Percentiles rank a stretch among this genome's conserved stretches.
These are phyloP conservation scores for Plutomurus gul DNA, from an alignment of 1,140 invertebrate species.

Conservation along the genomic window DNA sequence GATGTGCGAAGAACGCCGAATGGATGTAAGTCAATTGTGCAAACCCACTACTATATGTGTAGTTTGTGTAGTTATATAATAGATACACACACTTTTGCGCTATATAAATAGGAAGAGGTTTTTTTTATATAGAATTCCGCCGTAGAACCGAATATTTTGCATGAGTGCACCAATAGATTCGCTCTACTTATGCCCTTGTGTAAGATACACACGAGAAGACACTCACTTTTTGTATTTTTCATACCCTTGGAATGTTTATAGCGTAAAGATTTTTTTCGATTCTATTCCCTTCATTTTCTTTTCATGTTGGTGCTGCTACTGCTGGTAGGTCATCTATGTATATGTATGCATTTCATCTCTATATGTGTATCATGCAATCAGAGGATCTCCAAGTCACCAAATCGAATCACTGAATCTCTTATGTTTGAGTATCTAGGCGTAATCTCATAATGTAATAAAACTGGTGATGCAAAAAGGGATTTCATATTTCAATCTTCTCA, in stretches of 20 bases:
- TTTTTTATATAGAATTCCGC: no score
- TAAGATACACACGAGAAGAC: no score
- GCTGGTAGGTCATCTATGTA: neutral
- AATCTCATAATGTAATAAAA: constrained; percentile 18
- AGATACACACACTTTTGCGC: neutral
- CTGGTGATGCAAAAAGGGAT: neutral
- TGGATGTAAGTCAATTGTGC: constrained; percentile 29
- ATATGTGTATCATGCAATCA: neutral
- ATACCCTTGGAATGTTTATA: neutral
- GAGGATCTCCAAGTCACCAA: no score
- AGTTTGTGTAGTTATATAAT: neutral
- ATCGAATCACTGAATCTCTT: no score
- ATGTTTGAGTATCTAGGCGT: constrained; percentile 17
- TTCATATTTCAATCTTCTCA: constrained; percentile 7
- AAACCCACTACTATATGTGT: neutral
- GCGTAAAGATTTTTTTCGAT: neutral
- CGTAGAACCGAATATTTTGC: no score
- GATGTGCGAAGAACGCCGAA: constrained; percentile 60
- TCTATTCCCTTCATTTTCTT: neutral
- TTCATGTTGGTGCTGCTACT: neutral
- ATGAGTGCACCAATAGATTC: neutral
- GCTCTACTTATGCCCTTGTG: neutral
- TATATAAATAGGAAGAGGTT: neutral
- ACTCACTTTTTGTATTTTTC: no score
- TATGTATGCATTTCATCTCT: neutral